Evolutionary conservation across 2,797 vertebrate genomes (phyloP).

Genomic region (Carcharodon carcharias): DNA sequence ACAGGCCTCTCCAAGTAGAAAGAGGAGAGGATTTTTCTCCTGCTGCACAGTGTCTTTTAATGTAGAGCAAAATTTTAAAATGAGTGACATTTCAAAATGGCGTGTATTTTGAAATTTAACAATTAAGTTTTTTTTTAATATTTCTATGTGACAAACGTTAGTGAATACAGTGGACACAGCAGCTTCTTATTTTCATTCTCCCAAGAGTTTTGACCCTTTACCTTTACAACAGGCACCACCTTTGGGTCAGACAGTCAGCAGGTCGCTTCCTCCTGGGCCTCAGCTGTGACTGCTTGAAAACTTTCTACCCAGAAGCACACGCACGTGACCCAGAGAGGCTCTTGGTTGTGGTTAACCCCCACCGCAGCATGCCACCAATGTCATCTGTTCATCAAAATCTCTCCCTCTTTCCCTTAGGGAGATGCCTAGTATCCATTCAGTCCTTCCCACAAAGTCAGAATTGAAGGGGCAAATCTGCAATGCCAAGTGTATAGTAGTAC

Average conservation of each 20-base stretch:
- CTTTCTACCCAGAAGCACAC: not conserved
- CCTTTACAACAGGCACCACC: not conserved
- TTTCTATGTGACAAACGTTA: not conserved
- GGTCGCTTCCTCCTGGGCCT: not conserved
- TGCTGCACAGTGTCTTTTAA: not conserved
- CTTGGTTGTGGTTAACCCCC: not conserved
- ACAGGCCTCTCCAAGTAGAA: not conserved
- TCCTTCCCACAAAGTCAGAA: not conserved
- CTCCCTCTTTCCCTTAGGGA: not conserved
- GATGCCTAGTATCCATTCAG: not conserved
- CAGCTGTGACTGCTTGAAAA: not conserved
- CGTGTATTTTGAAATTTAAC: not conserved
- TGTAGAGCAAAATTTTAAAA: not conserved
- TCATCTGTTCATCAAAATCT: not conserved
- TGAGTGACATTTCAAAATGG: not conserved
- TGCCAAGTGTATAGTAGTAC: not conserved
- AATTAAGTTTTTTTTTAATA: not conserved
- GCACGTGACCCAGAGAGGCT: not conserved
- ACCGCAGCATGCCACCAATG: too few relatives aligned
- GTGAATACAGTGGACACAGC: not conserved
- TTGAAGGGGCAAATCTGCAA: not conserved
- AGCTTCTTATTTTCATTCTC: not conserved
- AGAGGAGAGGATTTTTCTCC: too few relatives aligned
- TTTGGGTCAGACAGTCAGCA: not conserved
- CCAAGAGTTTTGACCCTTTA: not conserved